Base-by-base conservation (phyloP, 2,797 vertebrate species). In the Alcedo atthis region DNA sequence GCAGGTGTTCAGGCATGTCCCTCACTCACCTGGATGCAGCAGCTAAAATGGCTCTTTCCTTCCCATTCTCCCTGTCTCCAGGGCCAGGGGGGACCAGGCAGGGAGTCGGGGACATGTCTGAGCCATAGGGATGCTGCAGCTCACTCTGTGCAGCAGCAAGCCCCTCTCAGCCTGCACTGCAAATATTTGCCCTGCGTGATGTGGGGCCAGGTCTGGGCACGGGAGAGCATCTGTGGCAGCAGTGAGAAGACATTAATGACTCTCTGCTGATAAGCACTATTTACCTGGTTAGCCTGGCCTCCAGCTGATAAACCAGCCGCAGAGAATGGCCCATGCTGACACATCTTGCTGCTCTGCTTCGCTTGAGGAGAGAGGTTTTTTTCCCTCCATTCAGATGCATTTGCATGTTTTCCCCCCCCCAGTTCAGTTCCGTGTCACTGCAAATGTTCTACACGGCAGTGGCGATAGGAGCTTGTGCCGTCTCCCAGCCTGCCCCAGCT, bases 61-160 rank as follows among this genome's bases (percentile, higher is more conserved):
- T 67, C 13, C 5, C n/a, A 16, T 11, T 19, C 4, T 54, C 20
- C 43, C 24, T 10, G 5, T 59, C 32, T 45, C 66, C 37, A 16
- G 76, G 24, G 43, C 15, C 0, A 0, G n/a, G 49, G 0, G 0
- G 12, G 37, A 61, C 26, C 75, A 25, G 12, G 4, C 8, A 9
- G 20, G 28, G 61, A 40, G 32, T 12, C 26, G 14, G 42, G 69
- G 58, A n/a, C 64, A 18, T 0, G 0, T 14, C 55, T 37, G n/a
- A 84, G 62, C 7, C 0, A 32, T 28, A 4, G 18, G 25, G 6
- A 16, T 28, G 69, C 28, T 76, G 14, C 35, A 48, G 87, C 71
- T 61, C 4, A 0, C 37, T n/a, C 33, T 1, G 4, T 73, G 37
- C 13, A 58, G 63, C 63, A 30, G 43, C 64, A 80, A 85, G 63